phyloP scores from a whole-genome alignment of 2,888 invertebrate species.

The Melieria picta region DNA sequence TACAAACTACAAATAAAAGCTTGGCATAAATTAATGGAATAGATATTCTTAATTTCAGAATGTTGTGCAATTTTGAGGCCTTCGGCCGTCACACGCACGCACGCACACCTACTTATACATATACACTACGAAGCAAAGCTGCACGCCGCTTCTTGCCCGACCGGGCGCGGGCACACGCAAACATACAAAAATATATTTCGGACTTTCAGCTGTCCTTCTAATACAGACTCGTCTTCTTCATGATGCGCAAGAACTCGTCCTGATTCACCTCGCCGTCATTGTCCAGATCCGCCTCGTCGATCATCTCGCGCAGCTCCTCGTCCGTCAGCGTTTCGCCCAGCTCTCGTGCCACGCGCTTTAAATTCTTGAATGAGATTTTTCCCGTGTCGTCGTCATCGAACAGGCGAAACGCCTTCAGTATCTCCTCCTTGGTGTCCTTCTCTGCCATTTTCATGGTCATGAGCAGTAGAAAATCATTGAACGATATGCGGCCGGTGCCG shows the following conservation, averaged over 20 bases:
- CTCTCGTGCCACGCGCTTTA: constrained; percentile 94
- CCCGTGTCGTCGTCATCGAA: constrained; percentile 98
- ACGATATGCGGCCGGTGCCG: constrained; percentile 84
- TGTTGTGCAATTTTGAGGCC: no score
- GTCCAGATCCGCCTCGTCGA: constrained; percentile 95
- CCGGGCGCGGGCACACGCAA: no score
- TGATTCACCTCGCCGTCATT: constrained; percentile 96
- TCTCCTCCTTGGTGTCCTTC: constrained; percentile 94
- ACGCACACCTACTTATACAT: no score
- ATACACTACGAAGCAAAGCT: no score
- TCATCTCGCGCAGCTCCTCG: constrained; percentile 97
- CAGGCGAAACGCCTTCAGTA: constrained; percentile 95
- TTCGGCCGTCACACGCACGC: no score
- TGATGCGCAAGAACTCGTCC: constrained; percentile 93
- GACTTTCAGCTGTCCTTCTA: constrained; percentile 59
- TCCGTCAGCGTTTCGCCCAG: constrained; percentile 96
- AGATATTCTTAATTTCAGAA: no score
- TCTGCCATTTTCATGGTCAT: constrained; percentile 96
- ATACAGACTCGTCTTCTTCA: constrained; percentile 97
- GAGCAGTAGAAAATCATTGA: constrained; percentile 85
- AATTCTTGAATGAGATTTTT: constrained; percentile 92
- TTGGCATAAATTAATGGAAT: no score
- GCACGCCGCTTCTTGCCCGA: no score
- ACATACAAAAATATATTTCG: no score
- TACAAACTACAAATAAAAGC: no score